A percentile compares a stretch with the other conserved stretches of the same genome.
phyloP scores from a whole-genome alignment of 2,113 vertebrate species.

The Hippopotamus amphibius region DNA sequence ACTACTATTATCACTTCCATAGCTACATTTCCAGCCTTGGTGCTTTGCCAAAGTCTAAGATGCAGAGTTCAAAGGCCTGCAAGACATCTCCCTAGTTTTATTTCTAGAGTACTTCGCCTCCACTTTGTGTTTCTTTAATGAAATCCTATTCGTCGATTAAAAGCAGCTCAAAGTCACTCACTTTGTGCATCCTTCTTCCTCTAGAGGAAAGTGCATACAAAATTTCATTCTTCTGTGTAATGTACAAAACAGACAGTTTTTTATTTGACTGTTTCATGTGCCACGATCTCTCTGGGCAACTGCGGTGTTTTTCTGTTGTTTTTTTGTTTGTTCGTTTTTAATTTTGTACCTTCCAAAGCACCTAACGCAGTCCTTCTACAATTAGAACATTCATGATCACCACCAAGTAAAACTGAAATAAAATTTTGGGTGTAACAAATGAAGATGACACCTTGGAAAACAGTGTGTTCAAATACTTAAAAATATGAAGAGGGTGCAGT shows the following conservation, averaged over 20 bases:
- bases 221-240: not conserved
- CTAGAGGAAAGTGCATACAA: not conserved
- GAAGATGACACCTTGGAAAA: not conserved
- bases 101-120: not conserved
- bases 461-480: not conserved
- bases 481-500: not conserved
- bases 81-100: not conserved
- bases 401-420: not conserved
- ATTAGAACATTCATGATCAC: not conserved
- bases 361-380: not conserved
- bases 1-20: not conserved
- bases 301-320: not conserved
- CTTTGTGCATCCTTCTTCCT: not conserved
- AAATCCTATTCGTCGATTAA: conserved; percentile 37
- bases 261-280: not conserved
- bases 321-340: not conserved
- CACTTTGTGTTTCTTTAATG: conserved; percentile 5
- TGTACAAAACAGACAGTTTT: not conserved
- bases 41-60: not conserved
- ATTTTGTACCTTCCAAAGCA: not conserved
- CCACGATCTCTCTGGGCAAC: not conserved
- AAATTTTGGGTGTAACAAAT: not conserved
- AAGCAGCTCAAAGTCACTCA: not conserved
- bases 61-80: not conserved
- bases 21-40: not conserved